Evolutionary conservation across 1,140 invertebrate genomes (phyloP).

Genomic region (Piezodorus guildinii): DNA sequence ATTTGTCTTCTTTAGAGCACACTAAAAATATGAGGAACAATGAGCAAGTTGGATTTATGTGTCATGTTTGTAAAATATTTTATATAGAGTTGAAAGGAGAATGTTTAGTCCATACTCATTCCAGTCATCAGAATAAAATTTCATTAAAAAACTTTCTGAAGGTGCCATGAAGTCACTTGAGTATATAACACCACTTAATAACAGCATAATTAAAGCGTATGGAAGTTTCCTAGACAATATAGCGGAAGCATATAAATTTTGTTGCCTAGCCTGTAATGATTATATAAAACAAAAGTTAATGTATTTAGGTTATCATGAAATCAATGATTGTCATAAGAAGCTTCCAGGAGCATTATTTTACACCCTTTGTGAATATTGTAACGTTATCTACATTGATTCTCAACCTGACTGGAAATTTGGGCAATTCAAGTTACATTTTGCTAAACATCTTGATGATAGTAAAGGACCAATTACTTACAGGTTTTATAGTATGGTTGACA

Average conservation of each 20-base stretch:
- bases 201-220: background rate
- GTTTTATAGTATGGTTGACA: background rate
- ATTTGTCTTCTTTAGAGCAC: background rate
- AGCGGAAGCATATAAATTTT: background rate
- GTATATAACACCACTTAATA: background rate
- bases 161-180: background rate
- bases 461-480: background rate
- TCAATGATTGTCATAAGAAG: background rate
- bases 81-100: background rate
- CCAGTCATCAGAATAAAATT: background rate
- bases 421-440: background rate
- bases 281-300: background rate
- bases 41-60: background rate
- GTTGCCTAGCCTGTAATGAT: background rate
- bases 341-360: background rate
- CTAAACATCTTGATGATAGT: background rate
- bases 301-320: background rate
- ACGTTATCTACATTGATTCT: background rate
- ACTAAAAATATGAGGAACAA: background rate
- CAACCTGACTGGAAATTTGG: background rate
- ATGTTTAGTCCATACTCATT: background rate
- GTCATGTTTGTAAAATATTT: background rate
- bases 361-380: background rate
- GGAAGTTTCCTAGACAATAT: background rate
- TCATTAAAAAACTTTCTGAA: background rate